Conservation (phyloP, 2,797 vertebrate species). For the Karalla daura region DNA sequence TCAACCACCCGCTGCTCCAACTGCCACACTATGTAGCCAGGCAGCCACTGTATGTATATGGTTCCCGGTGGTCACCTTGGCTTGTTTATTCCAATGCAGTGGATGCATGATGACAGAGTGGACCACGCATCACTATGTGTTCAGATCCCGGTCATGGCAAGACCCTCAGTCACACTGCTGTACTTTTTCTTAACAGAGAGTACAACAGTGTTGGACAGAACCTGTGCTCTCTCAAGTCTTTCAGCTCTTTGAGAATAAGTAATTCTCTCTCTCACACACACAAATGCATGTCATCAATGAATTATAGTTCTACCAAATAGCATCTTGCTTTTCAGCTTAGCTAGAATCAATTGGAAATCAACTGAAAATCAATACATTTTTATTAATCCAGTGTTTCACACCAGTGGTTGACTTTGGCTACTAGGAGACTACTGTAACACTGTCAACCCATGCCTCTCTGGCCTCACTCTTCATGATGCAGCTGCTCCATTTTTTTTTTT, state of each 20-base stretch:
- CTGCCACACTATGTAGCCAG: slow-evolving; percentile 59
- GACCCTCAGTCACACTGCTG: slow-evolving; percentile 43
- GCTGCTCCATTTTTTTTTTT: slow-evolving; percentile 8
- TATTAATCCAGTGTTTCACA: slow-evolving; percentile 57
- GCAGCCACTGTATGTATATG: slow-evolving; percentile 69
- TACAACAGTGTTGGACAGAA: too few species aligned
- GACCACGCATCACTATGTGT: slow-evolving; percentile 51
- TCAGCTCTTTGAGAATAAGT: slow-evolving; percentile 71
- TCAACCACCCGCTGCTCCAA: slow-evolving; percentile 79
- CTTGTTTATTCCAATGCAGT: slow-evolving; percentile 73
- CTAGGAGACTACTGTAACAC: slow-evolving; percentile 47
- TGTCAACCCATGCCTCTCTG: slow-evolving; percentile 18
- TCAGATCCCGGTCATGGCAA: slow-evolving; percentile 40
- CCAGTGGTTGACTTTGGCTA: slow-evolving; percentile 46
- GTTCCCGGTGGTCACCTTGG: slow-evolving; percentile 81
- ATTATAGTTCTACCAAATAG: slow-evolving; percentile 74
- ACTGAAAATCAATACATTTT: slow-evolving; percentile 73
- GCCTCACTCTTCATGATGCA: not conserved
- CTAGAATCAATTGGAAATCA: slow-evolving; percentile 74
- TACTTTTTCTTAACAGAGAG: too few species aligned
- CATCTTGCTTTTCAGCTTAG: slow-evolving; percentile 66
- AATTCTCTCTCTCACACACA: too few species aligned
- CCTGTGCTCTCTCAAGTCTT: slow-evolving; percentile 46
- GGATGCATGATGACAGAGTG: slow-evolving; percentile 59
- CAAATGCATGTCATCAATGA: slow-evolving; percentile 72